A percentile compares a stretch with the other conserved stretches of the same genome.
Conservation (phyloP, 2,797 vertebrate species). For the Sphaeramia orbicularis region DNA sequence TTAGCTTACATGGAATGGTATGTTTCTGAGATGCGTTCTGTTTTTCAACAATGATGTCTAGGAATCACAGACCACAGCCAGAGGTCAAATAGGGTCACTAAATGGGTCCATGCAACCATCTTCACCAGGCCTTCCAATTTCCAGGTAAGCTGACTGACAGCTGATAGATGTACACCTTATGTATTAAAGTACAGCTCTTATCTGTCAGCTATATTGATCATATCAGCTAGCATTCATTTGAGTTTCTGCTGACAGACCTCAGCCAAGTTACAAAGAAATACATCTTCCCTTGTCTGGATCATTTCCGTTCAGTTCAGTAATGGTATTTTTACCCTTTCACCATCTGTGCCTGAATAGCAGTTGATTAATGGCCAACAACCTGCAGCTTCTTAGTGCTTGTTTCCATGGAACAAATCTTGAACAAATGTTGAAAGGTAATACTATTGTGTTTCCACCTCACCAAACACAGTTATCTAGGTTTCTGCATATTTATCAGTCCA, state of each 20-base stretch:
- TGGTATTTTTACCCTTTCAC: constrained; percentile 41
- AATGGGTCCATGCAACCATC: constrained; percentile 44
- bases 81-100: constrained; percentile 20
- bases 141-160: constrained; percentile 53
- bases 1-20: background rate
- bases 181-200: background rate
- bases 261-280: constrained; percentile 1
- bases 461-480: constrained; percentile 2
- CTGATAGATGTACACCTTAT: background rate
- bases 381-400: constrained; percentile 19
- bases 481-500: too few relatives aligned
- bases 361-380: constrained; percentile 27
- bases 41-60: constrained; percentile 43
- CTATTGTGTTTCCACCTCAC: background rate
- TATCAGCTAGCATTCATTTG: background rate
- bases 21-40: background rate
- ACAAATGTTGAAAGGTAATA: constrained; percentile 15
- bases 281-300: constrained; percentile 11
- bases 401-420: constrained; percentile 22
- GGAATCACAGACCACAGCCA: constrained; percentile 52
- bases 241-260: constrained; percentile 6
- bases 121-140: constrained; percentile 31
- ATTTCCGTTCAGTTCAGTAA: constrained; percentile 19
- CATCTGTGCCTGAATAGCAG: constrained; percentile 24
- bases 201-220: background rate